Base-by-base conservation (phyloP, 2,888 invertebrate species). In the Cerceris ruficornis region DNA sequence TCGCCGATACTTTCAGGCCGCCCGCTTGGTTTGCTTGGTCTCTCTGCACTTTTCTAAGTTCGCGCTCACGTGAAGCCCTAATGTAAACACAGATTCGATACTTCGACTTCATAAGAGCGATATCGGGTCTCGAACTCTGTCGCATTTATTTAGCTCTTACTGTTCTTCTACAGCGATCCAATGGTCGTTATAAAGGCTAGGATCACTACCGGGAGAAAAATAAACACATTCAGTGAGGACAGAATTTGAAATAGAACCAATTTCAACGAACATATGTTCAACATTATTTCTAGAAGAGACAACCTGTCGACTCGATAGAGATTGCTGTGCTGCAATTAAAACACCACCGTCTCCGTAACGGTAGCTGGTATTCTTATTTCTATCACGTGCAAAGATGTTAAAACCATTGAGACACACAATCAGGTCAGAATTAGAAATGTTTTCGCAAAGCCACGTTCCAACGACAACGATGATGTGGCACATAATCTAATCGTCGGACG, bases 201-300 rank as follows among this genome's bases (percentile, higher is more conserved):
- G 7, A 9, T 43, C 43, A 6, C 15, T 43, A 43, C 9, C 15
- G 9, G 59, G 59, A 8, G 59, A 43, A 9, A 15, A n/a, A 7
- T 43, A 60, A 60, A 42, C 42, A 60, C n/a, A 43, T 7, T 43
- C 14, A 14, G 43, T 8, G 14, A 60, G 15, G 14, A 43, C 7
- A 14, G 43, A 42, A 11, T n/a, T n/a, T n/a, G 14, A 60, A 7
- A 42, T 15, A 43, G 42, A 8, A 4, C 59, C n/a, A 0, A 60
- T 2, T 14, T 60, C 43, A 14, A 60, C 15, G 15, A 60, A 60
- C n/a, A 60, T 42, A 4, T 60, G 60, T 43, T 60, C 60, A 4
- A 60, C 11, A 2, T 46, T 7, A 13, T n/a, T 13, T 0, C 6
- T 11, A n/a, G 11, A 6, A 46, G n/a, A 7, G 43, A 43, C 7